Percentiles rank a stretch among this genome's conserved stretches.
These are phyloP conservation scores for Sebastes kiyomatsui DNA, from an alignment of 2,797 vertebrate species.

Conservation along the genomic window DNA sequence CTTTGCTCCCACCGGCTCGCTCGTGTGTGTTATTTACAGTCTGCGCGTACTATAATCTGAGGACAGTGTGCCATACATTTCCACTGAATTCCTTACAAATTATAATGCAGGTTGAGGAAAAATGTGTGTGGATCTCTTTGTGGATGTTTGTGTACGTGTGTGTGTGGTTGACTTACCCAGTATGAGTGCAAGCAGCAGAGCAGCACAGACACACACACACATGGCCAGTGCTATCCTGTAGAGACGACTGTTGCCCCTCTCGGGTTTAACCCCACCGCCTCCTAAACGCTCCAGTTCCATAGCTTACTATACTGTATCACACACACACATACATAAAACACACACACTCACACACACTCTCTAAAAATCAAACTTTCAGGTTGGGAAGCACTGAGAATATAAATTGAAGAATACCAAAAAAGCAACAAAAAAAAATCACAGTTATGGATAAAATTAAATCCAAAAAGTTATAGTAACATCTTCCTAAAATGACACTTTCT, in stretches of 20 bases:
- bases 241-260: constrained; percentile 68
- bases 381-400: background rate
- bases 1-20: constrained; percentile 34
- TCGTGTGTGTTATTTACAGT: constrained; percentile 46
- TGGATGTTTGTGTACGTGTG: constrained; percentile 13
- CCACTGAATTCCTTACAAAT: constrained; percentile 52
- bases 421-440: background rate
- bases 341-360: background rate
- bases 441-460: background rate
- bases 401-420: background rate
- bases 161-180: constrained; percentile 78
- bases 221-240: constrained; percentile 85
- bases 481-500: background rate
- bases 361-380: background rate
- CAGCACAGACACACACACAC: constrained; percentile 80
- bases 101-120: constrained; percentile 46
- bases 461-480: background rate
- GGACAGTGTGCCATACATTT: constrained; percentile 9
- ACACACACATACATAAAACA: constrained; percentile 10
- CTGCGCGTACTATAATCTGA: constrained; percentile 49
- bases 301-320: constrained; percentile 5
- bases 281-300: constrained; percentile 82
- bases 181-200: constrained; percentile 78
- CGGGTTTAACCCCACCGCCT: constrained; percentile 67
- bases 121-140: background rate